These are phyloP conservation scores for Deroplatys truncata DNA, from an alignment of 2,888 invertebrate genomes.

Conservation along the genomic window DNA sequence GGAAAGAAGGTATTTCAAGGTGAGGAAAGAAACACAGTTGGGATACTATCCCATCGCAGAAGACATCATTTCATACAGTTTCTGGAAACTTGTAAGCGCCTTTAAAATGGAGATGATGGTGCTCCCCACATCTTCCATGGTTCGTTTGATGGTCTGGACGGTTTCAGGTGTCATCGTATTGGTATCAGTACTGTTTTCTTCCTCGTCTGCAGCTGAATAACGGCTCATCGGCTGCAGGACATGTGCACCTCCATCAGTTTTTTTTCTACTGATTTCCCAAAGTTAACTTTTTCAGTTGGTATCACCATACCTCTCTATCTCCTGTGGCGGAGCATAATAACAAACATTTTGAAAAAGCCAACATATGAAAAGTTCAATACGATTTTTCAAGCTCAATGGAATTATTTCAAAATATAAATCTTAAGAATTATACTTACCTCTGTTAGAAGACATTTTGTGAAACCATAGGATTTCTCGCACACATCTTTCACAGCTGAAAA, in stretches of 20 bases:
- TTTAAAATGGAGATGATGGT: not conserved
- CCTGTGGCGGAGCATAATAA: not conserved
- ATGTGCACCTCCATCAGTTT: not conserved
- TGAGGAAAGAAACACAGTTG: no score
- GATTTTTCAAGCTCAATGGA: not conserved
- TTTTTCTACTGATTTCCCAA: not conserved
- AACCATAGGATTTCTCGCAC: not conserved
- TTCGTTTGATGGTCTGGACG: not conserved
- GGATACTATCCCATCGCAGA: not conserved
- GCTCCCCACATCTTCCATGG: not conserved
- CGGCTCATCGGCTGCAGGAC: not conserved
- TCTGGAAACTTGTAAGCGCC: not conserved
- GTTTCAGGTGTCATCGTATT: not conserved
- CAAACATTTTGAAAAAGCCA: not conserved
- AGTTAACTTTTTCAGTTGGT: not conserved
- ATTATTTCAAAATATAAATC: not conserved
- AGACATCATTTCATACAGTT: not conserved
- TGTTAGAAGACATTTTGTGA: slow-evolving; percentile 7
- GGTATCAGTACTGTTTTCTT: not conserved
- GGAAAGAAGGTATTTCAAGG: no score
- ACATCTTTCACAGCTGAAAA: not conserved
- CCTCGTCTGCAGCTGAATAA: not conserved
- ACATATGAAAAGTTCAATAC: not conserved
- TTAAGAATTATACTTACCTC: not conserved
- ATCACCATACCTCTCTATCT: not conserved